phyloP scores from a whole-genome alignment of 2,113 vertebrate genomes.

The Grammomys surdaster region DNA sequence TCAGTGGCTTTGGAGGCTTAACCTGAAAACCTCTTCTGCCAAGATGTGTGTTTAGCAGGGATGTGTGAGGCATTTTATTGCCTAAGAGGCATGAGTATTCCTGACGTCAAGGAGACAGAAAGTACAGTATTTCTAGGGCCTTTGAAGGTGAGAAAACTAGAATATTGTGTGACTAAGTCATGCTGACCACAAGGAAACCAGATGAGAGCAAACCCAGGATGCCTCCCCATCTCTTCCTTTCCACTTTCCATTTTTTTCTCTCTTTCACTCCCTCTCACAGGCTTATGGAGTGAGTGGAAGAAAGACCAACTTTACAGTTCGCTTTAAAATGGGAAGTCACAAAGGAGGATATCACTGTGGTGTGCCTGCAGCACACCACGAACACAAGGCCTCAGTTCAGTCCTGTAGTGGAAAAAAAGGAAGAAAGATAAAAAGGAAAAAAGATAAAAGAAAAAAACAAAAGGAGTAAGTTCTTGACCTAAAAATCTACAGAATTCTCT shows the following conservation, averaged over 20 bases:
- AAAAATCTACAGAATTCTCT: conserved; percentile 31
- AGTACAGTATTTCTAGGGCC: neutral
- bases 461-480: neutral
- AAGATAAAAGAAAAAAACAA: neutral
- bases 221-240: neutral
- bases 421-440: neutral
- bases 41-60: too few species aligned
- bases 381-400: neutral
- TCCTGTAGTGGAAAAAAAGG: too few species aligned
- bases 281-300: neutral
- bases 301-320: neutral
- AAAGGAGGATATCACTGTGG: neutral
- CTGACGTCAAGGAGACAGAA: neutral
- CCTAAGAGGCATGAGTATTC: neutral
- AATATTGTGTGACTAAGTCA: neutral
- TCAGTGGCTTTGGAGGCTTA: neutral
- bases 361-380: too few species aligned
- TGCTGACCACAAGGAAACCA: neutral
- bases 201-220: neutral
- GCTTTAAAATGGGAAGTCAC: neutral
- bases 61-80: too few species aligned
- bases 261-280: neutral
- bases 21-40: neutral
- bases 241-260: neutral
- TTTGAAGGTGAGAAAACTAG: neutral